Evolutionary conservation across 2,113 vertebrate species (phyloP).

Genomic region (Cebus imitator): DNA sequence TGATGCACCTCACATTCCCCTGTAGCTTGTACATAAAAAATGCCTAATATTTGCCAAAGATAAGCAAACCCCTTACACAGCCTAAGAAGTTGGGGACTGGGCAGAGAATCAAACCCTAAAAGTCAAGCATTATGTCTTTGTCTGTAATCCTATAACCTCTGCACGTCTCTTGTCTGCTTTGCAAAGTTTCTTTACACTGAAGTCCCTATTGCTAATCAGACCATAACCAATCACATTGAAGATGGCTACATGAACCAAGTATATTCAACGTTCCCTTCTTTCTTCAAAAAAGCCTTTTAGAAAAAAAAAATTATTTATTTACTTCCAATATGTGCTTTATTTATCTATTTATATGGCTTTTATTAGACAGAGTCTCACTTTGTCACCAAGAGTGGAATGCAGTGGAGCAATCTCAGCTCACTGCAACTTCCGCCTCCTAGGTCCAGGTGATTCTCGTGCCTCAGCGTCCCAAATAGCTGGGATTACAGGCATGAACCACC

Average conservation of each 20-base stretch:
- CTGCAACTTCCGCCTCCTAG: too few species aligned
- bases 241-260: not conserved
- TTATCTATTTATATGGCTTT: too few species aligned
- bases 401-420: too few species aligned
- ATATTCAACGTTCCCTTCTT: not conserved
- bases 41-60: not conserved
- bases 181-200: not conserved
- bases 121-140: not conserved
- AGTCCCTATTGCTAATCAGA: not conserved
- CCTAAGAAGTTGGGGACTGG: not conserved
- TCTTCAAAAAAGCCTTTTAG: not conserved
- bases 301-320: constrained; percentile 22
- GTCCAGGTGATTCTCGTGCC: too few species aligned
- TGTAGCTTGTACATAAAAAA: not conserved
- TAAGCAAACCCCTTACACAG: not conserved
- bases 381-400: too few species aligned
- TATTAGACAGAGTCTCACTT: too few species aligned
- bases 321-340: not conserved
- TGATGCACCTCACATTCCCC: not conserved
- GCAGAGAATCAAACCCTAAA: not conserved
- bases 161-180: not conserved
- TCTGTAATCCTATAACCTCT: not conserved
- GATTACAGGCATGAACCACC: too few species aligned
- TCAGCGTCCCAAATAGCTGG: too few species aligned
- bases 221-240: not conserved